phyloP scores from a whole-genome alignment of 2,113 vertebrate genomes.

The Bubalus kerabau region DNA sequence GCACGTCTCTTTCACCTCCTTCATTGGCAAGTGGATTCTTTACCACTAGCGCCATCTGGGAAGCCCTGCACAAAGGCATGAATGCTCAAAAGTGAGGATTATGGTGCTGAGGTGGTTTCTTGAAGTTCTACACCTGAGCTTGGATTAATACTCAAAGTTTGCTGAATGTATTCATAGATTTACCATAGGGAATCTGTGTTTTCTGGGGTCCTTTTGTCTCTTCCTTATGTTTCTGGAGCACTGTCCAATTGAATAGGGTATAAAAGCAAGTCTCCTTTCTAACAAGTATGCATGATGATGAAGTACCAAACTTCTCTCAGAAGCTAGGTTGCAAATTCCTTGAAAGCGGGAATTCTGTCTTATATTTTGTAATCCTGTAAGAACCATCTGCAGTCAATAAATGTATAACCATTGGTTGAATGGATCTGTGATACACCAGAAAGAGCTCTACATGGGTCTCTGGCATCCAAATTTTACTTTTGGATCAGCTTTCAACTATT shows the following conservation, averaged over 20 bases:
- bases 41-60: background rate
- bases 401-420: background rate
- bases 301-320: background rate
- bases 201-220: background rate
- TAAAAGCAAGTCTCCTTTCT: background rate
- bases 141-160: background rate
- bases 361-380: background rate
- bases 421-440: background rate
- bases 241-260: background rate
- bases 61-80: background rate
- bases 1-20: background rate
- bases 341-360: background rate
- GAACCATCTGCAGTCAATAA: background rate
- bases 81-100: background rate
- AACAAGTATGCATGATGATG: background rate
- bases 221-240: background rate
- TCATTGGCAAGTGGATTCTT: background rate
- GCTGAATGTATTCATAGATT: background rate
- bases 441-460: background rate
- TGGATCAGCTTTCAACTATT: background rate
- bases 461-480: background rate
- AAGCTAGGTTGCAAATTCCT: constrained; percentile 15
- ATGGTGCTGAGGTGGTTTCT: background rate
- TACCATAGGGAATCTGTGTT: background rate
- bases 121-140: background rate